Percentiles rank a stretch among this genome's conserved stretches.
Evolutionary conservation across 2,113 vertebrate species (phyloP).

Genomic region (Seriola rivoliana): DNA sequence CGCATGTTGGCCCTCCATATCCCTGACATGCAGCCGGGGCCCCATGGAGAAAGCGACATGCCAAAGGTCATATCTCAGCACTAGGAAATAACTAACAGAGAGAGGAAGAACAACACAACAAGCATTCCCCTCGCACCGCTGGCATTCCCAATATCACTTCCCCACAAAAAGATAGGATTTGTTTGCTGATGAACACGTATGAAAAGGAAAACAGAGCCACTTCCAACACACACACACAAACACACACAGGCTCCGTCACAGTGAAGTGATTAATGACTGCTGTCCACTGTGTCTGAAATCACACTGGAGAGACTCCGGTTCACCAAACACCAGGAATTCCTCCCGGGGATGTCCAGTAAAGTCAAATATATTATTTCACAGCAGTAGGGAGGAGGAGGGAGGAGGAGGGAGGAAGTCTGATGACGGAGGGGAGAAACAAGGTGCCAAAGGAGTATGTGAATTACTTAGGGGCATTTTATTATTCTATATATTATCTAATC

Average conservation of each 20-base stretch:
- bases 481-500: constrained; percentile 36
- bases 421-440: constrained; percentile 27
- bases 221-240: constrained; percentile 59
- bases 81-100: constrained; percentile 69
- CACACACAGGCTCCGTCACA: constrained; percentile 45
- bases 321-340: constrained; percentile 83
- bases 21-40: constrained; percentile 24
- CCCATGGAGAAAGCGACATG: constrained; percentile 49
- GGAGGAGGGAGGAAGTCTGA: constrained; percentile 27
- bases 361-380: constrained; percentile 81
- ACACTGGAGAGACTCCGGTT: constrained; percentile 76
- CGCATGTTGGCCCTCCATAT: constrained; percentile 30
- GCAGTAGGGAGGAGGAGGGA: constrained; percentile 31
- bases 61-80: constrained; percentile 64
- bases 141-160: constrained; percentile 61
- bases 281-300: constrained; percentile 78
- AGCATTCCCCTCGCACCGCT: constrained; percentile 25
- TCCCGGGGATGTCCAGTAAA: constrained; percentile 76
- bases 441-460: constrained; percentile 17
- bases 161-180: constrained; percentile 65
- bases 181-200: constrained; percentile 70
- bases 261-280: constrained; percentile 81
- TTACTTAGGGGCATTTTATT: constrained; percentile 12
- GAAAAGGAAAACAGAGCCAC: constrained; percentile 60
- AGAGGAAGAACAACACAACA: constrained; percentile 69